Evolutionary conservation across 2,113 vertebrate genomes (phyloP).

Genomic region (Phodopus roborovskii): DNA sequence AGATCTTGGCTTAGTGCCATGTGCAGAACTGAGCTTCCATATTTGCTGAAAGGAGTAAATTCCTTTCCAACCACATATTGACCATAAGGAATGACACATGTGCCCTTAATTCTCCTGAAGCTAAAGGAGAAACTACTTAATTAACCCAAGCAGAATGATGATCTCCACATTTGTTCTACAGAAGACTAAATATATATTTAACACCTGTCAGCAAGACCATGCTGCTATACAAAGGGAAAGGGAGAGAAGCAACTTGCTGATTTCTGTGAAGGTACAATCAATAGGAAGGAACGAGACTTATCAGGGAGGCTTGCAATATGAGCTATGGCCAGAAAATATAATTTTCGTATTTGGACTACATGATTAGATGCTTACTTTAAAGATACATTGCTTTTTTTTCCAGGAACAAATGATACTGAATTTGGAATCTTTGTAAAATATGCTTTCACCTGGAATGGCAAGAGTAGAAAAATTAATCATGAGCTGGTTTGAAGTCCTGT

Average conservation of each 20-base stretch:
- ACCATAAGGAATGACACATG: slow-evolving; percentile 44
- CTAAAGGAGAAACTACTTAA: slow-evolving; percentile 55
- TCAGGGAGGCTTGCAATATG: neutral
- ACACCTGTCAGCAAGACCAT: slow-evolving; percentile 29
- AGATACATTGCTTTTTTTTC: neutral
- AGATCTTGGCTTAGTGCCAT: slow-evolving; percentile 43
- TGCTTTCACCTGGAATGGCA: neutral
- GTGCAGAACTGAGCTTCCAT: slow-evolving; percentile 52
- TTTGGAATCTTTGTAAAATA: slow-evolving; percentile 55
- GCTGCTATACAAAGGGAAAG: slow-evolving; percentile 40
- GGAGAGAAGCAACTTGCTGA: slow-evolving; percentile 6
- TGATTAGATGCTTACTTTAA: neutral
- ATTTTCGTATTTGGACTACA: slow-evolving; percentile 29
- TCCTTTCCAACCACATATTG: slow-evolving; percentile 58
- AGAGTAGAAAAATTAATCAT: slow-evolving; percentile 54
- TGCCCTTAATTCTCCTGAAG: slow-evolving; percentile 60
- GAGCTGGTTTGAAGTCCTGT: slow-evolving; percentile 24
- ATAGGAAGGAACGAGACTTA: slow-evolving; percentile 9
- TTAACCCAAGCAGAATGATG: slow-evolving; percentile 61
- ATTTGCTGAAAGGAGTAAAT: slow-evolving; percentile 55
- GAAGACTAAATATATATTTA: slow-evolving; percentile 66
- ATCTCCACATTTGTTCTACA: slow-evolving; percentile 43
- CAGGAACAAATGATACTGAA: slow-evolving; percentile 3
- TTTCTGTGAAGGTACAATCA: neutral
- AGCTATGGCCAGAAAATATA: neutral